Evolutionary conservation across 2,113 vertebrate genomes (phyloP).

Genomic region (Puntigrus tetrazona): DNA sequence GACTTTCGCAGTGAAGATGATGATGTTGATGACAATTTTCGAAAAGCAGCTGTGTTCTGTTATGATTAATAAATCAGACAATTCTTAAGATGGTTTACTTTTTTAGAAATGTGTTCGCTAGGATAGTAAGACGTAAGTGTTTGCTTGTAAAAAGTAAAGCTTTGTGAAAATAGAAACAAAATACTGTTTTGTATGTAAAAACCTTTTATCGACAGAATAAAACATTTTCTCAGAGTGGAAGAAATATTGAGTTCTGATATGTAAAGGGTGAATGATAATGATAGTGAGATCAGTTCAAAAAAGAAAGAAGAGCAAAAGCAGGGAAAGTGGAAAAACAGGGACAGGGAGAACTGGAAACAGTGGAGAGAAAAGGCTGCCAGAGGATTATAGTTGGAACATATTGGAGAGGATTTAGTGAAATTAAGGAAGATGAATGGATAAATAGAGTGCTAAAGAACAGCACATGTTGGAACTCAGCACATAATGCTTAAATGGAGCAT

Average conservation of each 20-base stretch:
- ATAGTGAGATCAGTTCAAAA: slow-evolving; percentile 6
- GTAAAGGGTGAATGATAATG: background rate
- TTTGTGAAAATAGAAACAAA: background rate
- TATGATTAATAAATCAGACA: slow-evolving; percentile 2
- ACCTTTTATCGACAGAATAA: background rate
- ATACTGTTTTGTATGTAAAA: background rate
- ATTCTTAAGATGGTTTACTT: background rate
- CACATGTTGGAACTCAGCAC: slow-evolving; percentile 37
- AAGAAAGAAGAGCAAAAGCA: background rate
- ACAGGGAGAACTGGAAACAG: background rate
- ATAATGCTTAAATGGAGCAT: too few species aligned
- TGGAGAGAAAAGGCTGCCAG: slow-evolving; percentile 7
- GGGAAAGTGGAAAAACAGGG: background rate
- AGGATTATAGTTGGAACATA: slow-evolving; percentile 42
- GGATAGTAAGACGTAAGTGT: background rate
- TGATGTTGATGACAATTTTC: slow-evolving; percentile 4
- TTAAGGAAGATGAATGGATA: slow-evolving; percentile 35
- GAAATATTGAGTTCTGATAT: background rate
- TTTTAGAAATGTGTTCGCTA: background rate
- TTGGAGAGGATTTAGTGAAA: slow-evolving; percentile 50
- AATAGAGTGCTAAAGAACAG: slow-evolving; percentile 48
- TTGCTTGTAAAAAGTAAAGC: background rate
- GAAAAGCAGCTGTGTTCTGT: slow-evolving; percentile 22
- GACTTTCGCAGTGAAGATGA: background rate
- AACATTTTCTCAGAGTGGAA: background rate